Base-by-base conservation (phyloP, 2,888 invertebrate species). In the Chorisops tibialis region DNA sequence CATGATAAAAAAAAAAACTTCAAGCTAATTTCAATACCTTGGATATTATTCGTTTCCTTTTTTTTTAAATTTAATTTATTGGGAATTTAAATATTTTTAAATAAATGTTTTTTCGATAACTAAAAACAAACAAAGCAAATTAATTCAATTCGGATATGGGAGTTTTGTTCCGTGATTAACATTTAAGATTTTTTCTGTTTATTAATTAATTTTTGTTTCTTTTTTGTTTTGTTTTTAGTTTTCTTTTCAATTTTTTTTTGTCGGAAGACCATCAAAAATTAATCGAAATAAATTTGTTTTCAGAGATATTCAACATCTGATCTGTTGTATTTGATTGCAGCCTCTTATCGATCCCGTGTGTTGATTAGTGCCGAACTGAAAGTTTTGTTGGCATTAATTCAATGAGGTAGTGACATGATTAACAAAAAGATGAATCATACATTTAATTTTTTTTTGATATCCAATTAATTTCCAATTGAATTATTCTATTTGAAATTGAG, bases 351-450 rank as follows among this genome's bases (percentile, higher is more conserved):
- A 16, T 30, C 18, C 18, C 16, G 43, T 43, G 12, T 39, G 52
- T 64, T 64, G 64, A 61, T 61, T 64, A 59, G 30, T 64, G 64
- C 59, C 64, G 64, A 51, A 50, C 56, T 22, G 38, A 37, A 22
- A 48, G 35, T 48, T 51, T 63, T 45, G 54, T 62, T 59, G 64
- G 61, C 61, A 64, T 61, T 61, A 52, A 61, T 58, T 64, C 64
- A 64, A 61, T 61, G 61, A 56, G 64, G 64, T 64, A 64, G 64
- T 61, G 64, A 64, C 58, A 59, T 64, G 61, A 30, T 56, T 54
- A 54, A 41, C 54, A 22, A 24, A n/a, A 47, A 18, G 47, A 21
- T n/a, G 12, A 47, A 47, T 39, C 39, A 39, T 14, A 39, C 5
- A n/a, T n/a, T n/a, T n/a, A n/a, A n/a, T n/a, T n/a, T n/a, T 30